phyloP scores from a whole-genome alignment of 2,888 invertebrate species.

The Rutpela maculata region DNA sequence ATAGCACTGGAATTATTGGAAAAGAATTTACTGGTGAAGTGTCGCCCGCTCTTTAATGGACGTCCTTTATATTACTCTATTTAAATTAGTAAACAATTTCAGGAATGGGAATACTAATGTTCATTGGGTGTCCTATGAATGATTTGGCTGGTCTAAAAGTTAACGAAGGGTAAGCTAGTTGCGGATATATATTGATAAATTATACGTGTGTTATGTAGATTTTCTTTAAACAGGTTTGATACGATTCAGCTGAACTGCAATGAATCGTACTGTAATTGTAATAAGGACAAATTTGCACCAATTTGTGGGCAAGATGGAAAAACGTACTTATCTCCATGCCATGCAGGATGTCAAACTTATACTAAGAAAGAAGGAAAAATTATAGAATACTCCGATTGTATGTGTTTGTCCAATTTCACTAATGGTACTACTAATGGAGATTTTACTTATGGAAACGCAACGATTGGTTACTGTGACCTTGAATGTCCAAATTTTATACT shows the following conservation, averaged over 20 bases:
- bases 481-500: slow-evolving; percentile 87
- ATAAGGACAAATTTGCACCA: slow-evolving; percentile 86
- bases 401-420: slow-evolving; percentile 72
- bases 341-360: slow-evolving; percentile 87
- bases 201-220: slow-evolving; percentile 1
- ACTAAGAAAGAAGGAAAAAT: slow-evolving; percentile 78
- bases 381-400: slow-evolving; percentile 76
- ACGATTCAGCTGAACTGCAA: slow-evolving; percentile 77
- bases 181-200: slow-evolving; percentile 26
- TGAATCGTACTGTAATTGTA: slow-evolving; percentile 82
- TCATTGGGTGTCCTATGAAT: slow-evolving; percentile 92
- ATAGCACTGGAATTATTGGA: too few relatives aligned
- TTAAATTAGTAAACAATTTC: slow-evolving; percentile 53
- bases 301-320: slow-evolving; percentile 89
- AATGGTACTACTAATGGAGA: slow-evolving; percentile 45
- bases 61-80: too few relatives aligned
- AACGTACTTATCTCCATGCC: slow-evolving; percentile 92
- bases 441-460: slow-evolving; percentile 76
- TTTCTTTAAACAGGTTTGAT: slow-evolving; percentile 65
- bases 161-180: slow-evolving; percentile 52
- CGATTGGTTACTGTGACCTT: slow-evolving; percentile 87
- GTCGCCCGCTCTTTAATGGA: too few relatives aligned
- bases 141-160: slow-evolving; percentile 82
- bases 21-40: too few relatives aligned
- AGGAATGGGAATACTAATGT: slow-evolving; percentile 91